A percentile compares a stretch with the other conserved stretches of the same genome.
phyloP scores from a whole-genome alignment of 1,140 invertebrate genomes.

The Dolichoris vasculosae region DNA sequence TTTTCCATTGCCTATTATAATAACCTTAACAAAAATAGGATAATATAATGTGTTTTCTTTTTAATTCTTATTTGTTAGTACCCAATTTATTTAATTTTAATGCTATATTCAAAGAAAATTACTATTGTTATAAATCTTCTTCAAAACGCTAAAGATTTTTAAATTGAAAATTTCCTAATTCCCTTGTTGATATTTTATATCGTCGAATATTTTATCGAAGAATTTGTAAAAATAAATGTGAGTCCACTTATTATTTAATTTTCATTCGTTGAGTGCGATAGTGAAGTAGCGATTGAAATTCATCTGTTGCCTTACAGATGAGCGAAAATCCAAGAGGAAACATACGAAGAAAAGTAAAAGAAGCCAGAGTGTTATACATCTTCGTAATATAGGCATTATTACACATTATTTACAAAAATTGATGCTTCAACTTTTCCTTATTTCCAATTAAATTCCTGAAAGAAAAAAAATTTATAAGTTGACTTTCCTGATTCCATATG shows the following conservation, averaged over 20 bases:
- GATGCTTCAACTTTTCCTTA: constrained; percentile 56
- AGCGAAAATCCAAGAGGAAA: constrained; percentile 26
- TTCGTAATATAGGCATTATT: constrained; percentile 65
- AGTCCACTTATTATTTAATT: neutral
- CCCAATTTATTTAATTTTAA: neutral
- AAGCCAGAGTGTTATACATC: constrained; percentile 57
- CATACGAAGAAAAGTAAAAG: constrained; percentile 53
- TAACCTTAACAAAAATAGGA: constrained; percentile 36
- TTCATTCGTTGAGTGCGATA: neutral
- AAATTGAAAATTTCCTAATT: neutral
- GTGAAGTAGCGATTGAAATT: neutral
- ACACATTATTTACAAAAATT: constrained; percentile 70
- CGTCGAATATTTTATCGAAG: neutral
- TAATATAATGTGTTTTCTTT: constrained; percentile 6
- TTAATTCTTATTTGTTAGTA: constrained; percentile 16
- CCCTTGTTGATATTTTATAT: neutral
- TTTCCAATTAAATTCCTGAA: constrained; percentile 65
- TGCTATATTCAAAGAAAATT: neutral
- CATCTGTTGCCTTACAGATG: neutral
- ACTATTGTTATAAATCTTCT: neutral
- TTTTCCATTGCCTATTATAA: constrained; percentile 9
- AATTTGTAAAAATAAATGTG: too few species aligned
- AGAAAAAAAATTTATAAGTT: constrained; percentile 29
- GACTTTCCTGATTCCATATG: neutral
- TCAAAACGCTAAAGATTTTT: neutral